Evolutionary conservation across 2,888 invertebrate genomes (phyloP).

Genomic region (Julus scanicus): DNA sequence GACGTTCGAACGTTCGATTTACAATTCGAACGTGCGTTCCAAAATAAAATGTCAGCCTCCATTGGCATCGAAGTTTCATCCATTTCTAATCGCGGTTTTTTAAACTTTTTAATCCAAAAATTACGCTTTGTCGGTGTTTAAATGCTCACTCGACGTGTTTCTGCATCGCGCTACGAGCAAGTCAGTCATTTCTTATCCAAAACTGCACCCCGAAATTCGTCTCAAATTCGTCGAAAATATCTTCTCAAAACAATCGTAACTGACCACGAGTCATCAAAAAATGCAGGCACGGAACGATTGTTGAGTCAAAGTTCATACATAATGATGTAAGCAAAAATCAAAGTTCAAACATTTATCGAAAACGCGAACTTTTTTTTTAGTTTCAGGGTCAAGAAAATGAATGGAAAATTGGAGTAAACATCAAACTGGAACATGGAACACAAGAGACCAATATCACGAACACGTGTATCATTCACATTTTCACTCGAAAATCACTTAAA

Average conservation of each 20-base stretch:
- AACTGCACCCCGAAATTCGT: neutral
- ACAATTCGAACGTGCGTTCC: too few relatives aligned
- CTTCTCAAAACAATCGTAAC: neutral
- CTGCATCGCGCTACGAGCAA: neutral
- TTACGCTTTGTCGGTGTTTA: too few relatives aligned
- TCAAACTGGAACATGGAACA: too few relatives aligned
- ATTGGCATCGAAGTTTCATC: neutral
- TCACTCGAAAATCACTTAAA: neutral
- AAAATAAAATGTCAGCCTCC: too few relatives aligned
- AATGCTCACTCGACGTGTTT: too few relatives aligned
- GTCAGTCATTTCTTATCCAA: neutral
- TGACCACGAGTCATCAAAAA: neutral
- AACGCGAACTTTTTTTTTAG: neutral
- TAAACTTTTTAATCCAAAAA: too few relatives aligned
- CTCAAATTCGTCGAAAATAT: neutral
- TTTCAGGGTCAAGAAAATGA: neutral
- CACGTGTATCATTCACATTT: constrained; percentile 1
- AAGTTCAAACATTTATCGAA: neutral
- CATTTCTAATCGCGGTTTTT: neutral
- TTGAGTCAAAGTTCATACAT: too few relatives aligned
- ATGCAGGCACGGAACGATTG: too few relatives aligned
- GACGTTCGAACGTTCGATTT: too few relatives aligned
- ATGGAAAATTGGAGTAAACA: neutral
- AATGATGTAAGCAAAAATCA: too few relatives aligned
- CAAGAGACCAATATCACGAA: too few relatives aligned